Conservation (phyloP, 2,888 invertebrate species). For the Gymnoscelis rufifasciata region DNA sequence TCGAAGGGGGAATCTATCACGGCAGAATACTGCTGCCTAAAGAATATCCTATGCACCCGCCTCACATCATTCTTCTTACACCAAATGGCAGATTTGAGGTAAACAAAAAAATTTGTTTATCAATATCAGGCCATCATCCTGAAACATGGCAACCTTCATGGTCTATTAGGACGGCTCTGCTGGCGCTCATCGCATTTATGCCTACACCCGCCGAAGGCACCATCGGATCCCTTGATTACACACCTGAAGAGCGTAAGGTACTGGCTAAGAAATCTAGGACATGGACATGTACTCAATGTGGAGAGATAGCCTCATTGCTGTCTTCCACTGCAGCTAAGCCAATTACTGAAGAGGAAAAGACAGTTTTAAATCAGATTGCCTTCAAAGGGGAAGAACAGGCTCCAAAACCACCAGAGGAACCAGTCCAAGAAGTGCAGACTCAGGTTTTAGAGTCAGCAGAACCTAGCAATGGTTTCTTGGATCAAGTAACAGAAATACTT, state of each 20-base stretch:
- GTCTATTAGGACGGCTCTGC: constrained; percentile 95
- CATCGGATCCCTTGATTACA: constrained; percentile 93
- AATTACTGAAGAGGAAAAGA: constrained; percentile 69
- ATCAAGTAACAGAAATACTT: constrained; percentile 65
- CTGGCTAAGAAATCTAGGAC: constrained; percentile 85
- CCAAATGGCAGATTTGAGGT: constrained; percentile 96
- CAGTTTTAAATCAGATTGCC: constrained; percentile 71
- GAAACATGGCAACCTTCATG: constrained; percentile 99
- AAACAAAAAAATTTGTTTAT: constrained; percentile 96
- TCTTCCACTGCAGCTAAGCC: constrained; percentile 72
- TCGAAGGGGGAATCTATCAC: constrained; percentile 94
- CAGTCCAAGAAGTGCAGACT: constrained; percentile 49
- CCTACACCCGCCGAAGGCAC: constrained; percentile 93
- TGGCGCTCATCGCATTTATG: constrained; percentile 97
- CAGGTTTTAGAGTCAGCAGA: constrained; percentile 62
- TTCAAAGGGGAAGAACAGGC: constrained; percentile 71
- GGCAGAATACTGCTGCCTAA: constrained; percentile 94
- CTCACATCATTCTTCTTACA: constrained; percentile 94
- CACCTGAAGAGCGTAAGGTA: constrained; percentile 87
- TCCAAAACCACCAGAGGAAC: constrained; percentile 53
- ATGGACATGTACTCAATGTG: constrained; percentile 66
- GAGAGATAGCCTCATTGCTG: constrained; percentile 57
- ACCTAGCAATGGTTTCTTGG: constrained; percentile 57
- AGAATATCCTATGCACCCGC: constrained; percentile 98
- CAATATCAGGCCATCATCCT: constrained; percentile 97